Evolutionary conservation across 37 sponge, comb jelly and placozoan genomes (phyloP).

Genomic region (Chondrosia reniformis): DNA sequence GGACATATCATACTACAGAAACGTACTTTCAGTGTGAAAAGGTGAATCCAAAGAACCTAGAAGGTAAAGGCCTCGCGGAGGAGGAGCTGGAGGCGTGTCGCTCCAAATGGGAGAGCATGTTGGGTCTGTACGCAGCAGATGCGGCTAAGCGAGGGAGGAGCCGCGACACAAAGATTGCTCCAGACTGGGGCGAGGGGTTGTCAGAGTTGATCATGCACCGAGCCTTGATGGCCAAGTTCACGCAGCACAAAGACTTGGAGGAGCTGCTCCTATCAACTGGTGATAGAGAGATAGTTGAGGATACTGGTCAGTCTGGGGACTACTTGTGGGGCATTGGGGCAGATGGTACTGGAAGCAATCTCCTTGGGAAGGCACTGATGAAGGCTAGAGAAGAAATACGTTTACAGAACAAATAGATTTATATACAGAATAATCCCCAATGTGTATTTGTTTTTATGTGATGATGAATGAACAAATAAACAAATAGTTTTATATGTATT

Average conservation of each 20-base stretch:
- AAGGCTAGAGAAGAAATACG: not conserved
- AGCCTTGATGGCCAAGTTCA: slow-evolving; percentile 16
- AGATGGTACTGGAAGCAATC: not conserved
- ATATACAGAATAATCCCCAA: too few relatives aligned
- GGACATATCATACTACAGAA: not conserved
- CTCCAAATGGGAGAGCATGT: not conserved
- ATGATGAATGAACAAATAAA: too few relatives aligned
- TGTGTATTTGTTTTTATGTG: too few relatives aligned
- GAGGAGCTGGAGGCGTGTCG: not conserved
- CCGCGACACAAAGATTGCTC: slow-evolving; percentile 4
- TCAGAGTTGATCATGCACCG: not conserved
- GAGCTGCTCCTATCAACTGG: slow-evolving; percentile 9
- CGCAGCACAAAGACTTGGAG: not conserved
- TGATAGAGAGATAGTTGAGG: not conserved
- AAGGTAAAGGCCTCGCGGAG: not conserved
- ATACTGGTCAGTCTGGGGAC: slow-evolving; percentile 9
- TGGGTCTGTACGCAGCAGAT: not conserved
- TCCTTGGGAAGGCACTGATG: not conserved
- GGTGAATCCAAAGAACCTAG: slow-evolving; percentile 6
- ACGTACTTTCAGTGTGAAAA: slow-evolving; percentile 13
- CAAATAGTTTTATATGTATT: too few relatives aligned
- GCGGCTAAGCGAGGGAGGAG: slow-evolving; percentile 10
- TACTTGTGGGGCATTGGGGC: slow-evolving; percentile 11
- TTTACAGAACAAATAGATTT: not conserved
- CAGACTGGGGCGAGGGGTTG: not conserved